phyloP scores from a whole-genome alignment of 1,140 invertebrate genomes.

The Chlorops oryzae region DNA sequence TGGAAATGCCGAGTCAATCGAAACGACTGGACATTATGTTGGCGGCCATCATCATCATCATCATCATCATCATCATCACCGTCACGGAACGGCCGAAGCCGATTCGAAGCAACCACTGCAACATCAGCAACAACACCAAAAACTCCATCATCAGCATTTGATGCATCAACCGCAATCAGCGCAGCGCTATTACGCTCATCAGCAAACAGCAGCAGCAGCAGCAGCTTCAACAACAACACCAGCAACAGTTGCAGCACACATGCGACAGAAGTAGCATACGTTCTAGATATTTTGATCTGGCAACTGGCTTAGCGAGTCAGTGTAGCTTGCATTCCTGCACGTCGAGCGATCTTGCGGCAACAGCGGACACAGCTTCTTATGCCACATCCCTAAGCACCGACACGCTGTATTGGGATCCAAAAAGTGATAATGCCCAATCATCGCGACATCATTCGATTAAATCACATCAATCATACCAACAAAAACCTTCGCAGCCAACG shows the following conservation, averaged over 20 bases:
- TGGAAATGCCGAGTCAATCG: slow-evolving; percentile 17
- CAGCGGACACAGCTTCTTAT: slow-evolving; percentile 68
- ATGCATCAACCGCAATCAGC: not conserved
- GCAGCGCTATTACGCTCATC: no score
- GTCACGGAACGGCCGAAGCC: not conserved
- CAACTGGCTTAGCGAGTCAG: slow-evolving; percentile 62
- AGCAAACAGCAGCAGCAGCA: slow-evolving; percentile 17
- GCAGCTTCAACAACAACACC: slow-evolving; percentile 8
- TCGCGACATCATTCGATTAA: slow-evolving; percentile 29
- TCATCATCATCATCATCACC: slow-evolving; percentile 18
- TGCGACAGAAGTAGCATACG: slow-evolving; percentile 33
- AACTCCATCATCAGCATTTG: slow-evolving; percentile 19
- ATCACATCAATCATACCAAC: slow-evolving; percentile 19
- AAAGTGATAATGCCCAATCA: slow-evolving; percentile 44
- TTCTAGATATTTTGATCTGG: slow-evolving; percentile 52
- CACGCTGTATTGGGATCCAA: slow-evolving; percentile 73
- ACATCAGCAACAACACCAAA: slow-evolving; percentile 24
- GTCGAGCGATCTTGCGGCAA: slow-evolving; percentile 62
- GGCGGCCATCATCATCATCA: slow-evolving; percentile 7
- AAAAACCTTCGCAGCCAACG: slow-evolving; percentile 16
- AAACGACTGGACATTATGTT: not conserved
- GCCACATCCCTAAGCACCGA: slow-evolving; percentile 77
- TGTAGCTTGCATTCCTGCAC: slow-evolving; percentile 75
- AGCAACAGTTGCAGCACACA: slow-evolving; percentile 12
- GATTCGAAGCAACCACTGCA: slow-evolving; percentile 10